Evolutionary conservation across 2,113 vertebrate species (phyloP).

Genomic region (Rattus rattus): DNA sequence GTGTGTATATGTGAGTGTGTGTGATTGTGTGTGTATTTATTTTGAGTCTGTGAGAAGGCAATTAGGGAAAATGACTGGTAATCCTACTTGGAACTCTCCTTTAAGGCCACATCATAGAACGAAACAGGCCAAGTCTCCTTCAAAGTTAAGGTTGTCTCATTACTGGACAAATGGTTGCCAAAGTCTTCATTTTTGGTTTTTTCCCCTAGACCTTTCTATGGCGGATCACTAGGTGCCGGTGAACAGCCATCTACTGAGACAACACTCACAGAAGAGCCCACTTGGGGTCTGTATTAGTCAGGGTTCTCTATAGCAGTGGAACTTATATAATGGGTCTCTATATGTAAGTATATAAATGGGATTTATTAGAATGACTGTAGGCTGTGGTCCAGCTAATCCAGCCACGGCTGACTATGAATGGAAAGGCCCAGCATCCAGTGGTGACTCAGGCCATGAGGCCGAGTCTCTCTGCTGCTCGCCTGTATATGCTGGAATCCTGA

Average conservation of each 20-base stretch:
- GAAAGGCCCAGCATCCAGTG: neutral
- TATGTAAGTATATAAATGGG: neutral
- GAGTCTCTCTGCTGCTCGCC: neutral
- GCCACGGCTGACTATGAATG: neutral
- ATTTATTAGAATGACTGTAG: neutral
- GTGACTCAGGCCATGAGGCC: neutral
- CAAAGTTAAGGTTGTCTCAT: neutral
- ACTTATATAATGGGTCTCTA: neutral
- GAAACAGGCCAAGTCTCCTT: neutral
- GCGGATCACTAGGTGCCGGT: neutral
- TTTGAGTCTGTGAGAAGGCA: neutral
- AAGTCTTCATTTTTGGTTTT: neutral
- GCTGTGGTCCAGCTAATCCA: neutral
- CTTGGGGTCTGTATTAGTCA: neutral
- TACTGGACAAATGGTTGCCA: neutral
- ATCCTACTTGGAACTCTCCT: neutral
- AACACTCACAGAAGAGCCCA: neutral
- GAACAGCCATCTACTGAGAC: neutral
- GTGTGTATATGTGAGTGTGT: neutral
- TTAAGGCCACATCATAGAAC: neutral
- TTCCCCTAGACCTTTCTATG: neutral
- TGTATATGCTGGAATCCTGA: neutral
- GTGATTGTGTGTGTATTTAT: neutral
- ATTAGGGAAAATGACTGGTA: neutral
- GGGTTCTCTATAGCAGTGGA: neutral